Evolutionary conservation across 2,113 vertebrate species (phyloP).

Genomic region (Meriones unguiculatus): DNA sequence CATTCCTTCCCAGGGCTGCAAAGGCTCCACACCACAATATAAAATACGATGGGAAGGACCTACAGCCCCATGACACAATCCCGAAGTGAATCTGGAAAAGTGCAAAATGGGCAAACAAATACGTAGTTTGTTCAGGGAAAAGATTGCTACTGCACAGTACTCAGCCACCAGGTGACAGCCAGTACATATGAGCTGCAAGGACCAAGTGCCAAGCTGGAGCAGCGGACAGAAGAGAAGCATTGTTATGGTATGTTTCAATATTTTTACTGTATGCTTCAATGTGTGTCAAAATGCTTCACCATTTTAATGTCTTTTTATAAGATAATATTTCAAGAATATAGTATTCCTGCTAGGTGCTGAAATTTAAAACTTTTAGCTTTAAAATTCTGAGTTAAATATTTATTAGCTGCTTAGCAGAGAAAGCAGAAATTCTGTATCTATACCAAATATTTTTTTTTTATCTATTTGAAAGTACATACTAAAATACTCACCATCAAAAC

Average conservation of each 20-base stretch:
- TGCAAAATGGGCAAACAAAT: not conserved
- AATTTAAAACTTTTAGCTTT: not conserved
- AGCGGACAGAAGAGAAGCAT: not conserved
- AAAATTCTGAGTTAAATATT: conserved; percentile 42
- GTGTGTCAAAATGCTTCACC: not conserved
- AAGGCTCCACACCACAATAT: not conserved
- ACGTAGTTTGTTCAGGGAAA: not conserved
- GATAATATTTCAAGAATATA: conserved; percentile 27
- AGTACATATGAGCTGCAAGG: not conserved
- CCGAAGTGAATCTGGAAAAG: not conserved
- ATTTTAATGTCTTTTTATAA: conserved; percentile 17
- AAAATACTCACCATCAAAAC: conserved; percentile 41
- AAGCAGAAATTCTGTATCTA: conserved; percentile 26
- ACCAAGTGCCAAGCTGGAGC: too few relatives aligned
- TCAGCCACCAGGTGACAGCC: not conserved
- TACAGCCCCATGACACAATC: not conserved
- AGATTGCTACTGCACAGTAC: not conserved
- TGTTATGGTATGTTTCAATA: not conserved
- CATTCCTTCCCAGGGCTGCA: not conserved
- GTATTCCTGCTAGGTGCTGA: not conserved
- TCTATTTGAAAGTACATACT: not conserved
- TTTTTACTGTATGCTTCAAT: not conserved
- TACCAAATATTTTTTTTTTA: conserved; percentile 12
- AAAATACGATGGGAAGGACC: not conserved
- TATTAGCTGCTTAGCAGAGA: not conserved